Conservation (phyloP, 2,888 invertebrate genomes). For the Cabera pusaria region DNA sequence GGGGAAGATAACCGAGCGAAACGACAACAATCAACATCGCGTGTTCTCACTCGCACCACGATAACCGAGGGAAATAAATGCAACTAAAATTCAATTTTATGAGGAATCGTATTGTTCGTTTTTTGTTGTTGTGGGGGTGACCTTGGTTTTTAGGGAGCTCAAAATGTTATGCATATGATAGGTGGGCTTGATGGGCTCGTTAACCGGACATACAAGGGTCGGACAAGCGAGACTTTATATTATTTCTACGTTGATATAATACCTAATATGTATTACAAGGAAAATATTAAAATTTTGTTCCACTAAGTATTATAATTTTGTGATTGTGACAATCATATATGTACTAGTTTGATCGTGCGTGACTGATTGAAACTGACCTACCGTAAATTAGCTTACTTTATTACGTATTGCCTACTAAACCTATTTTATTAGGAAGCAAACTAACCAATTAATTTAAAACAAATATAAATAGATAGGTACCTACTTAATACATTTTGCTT, state of each 20-base stretch:
- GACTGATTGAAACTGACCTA: constrained; percentile 13
- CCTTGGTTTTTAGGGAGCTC: constrained; percentile 45
- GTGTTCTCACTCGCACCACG: constrained; percentile 43
- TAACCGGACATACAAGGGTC: constrained; percentile 12
- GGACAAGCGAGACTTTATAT: no score
- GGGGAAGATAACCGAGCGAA: constrained; percentile 42
- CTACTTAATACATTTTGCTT: not conserved
- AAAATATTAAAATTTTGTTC: no score
- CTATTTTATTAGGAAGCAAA: no score
- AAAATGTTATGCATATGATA: constrained; percentile 23
- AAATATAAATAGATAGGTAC: no score
- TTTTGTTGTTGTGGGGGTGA: constrained; percentile 52
- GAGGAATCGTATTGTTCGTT: constrained; percentile 46
- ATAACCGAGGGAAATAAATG: constrained; percentile 73
- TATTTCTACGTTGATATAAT: no score
- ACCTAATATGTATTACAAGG: no score
- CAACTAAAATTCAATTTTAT: constrained; percentile 65
- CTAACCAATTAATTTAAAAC: no score
- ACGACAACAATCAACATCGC: constrained; percentile 24
- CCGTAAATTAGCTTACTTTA: constrained; percentile 5
- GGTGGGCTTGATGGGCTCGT: constrained; percentile 20
- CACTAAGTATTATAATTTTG: no score
- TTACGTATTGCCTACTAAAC: no score
- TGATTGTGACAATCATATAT: no score
- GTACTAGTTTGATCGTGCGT: no score